Base-by-base conservation (phyloP, 2,797 vertebrate genomes). In the Trichosurus vulpecula region DNA sequence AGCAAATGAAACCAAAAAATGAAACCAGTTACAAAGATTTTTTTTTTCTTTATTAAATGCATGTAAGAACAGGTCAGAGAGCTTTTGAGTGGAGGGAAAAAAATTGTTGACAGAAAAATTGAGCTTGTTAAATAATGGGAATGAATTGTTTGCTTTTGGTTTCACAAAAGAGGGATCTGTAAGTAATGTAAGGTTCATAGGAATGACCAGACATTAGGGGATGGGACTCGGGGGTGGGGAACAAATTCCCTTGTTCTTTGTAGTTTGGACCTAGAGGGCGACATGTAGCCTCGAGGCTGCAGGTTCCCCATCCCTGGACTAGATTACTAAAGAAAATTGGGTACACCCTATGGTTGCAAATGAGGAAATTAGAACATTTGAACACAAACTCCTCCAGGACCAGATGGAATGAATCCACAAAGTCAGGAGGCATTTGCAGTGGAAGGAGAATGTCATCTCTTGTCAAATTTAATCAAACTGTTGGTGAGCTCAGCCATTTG, bases 111-210 rank as follows among this genome's bases (percentile, higher is more conserved):
- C 25, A 90, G 58, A 61, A 91, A 53, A 47, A 16, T 93, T 13
- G 29, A 90, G 57, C 74, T 94, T 90, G 92, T 29, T 94, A 57
- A 90, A 53, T 93, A 95, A 52, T 90, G 92, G 55, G 30, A 90
- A 91, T 52, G 35, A 94, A 93, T 91, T 41, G 52, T 93, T 94
- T 91, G 56, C 94, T 96, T 11, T 54, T 90, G 0, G 91, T 93
- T 74, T 97, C 58, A 94, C 51, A 52, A 90, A 95, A 96, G 57
- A 53, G 93, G 25, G 8, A 57, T 57, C n/a, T 35, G 35, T 94
- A 52, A 92, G 61, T 81, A 81, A 47, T 41, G 41, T 81, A 81
- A 61, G 52, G 91, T 54, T 5, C 47, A 57, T 93, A 91, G 52
- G 5, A 87, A 47, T 66, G 41, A 53, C 54, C 54, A 52, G 41